Base-by-base conservation (phyloP, 1,140 invertebrate species). In the Nautilus pompilius region DNA sequence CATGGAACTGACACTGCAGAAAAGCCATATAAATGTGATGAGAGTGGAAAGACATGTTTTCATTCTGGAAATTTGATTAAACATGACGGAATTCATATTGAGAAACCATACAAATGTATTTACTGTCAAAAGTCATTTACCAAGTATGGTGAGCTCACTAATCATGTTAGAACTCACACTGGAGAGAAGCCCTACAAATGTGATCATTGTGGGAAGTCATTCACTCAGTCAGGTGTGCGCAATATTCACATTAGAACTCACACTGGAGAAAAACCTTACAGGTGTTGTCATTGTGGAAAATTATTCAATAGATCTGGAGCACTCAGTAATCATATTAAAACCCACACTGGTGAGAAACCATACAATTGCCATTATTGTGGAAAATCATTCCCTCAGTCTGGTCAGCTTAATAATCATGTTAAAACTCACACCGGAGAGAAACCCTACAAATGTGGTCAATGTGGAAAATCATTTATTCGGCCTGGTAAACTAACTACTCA, bases 271-370 rank as follows among this genome's bases (percentile, higher is more conserved):
- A 66, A 53, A 28, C 66, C 72, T 0, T 74, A 60, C 36, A 32
- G 28, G 13, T 66, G 62, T 36, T 85, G 88, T 2, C 88, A 94
- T 49, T 95, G 93, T 72, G 88, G 89, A 65, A 85, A 91, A 49
- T 89, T 88, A 70, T 93, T 94, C 77, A 93, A 93, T 81, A 92
- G 94, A 81, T 87, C 93, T 41, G 93, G 91, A 49, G 95, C 95
- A 75, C 84, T 96, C 34, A 94, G 95, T 84, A 96, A 93, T 0
- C 98, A 58, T 26, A 59, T 63, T 41, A 36, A 56, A 17, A 69
- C 57, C 6, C 66, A 68, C 32, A 65, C 66, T 3, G 66, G 66
- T 1, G 66, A 68, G 51, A 68, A 65, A 22, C 91, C 92, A 0
- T 92, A 95, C 84, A 93, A 93, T 73, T 94, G 92, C 76, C 89